Evolutionary conservation across 2,797 vertebrate genomes (phyloP), one percentile per base, ranked within the genome.

Genomic region (Mallotus villosus): DNA sequence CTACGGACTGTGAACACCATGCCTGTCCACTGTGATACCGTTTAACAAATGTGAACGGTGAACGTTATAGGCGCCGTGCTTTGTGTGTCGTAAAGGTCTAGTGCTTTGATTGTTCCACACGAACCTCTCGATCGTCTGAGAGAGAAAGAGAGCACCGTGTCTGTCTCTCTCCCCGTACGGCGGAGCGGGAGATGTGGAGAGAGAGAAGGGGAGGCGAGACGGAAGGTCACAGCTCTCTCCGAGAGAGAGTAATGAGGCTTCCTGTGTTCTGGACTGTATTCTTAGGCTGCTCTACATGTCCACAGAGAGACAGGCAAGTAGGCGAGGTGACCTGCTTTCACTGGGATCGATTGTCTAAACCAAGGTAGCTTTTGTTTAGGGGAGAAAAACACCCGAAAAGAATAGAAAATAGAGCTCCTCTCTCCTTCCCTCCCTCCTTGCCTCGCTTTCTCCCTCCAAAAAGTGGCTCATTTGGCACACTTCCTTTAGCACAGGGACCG

Each of bases 281-380:
- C 93, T 93, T 92, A 92, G 92, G 88, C 84, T 74, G 85, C 81
- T 85, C 77, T 73, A 79, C 73, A 72, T 81, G 85, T 92, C 90
- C 85, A 62, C 81, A 9, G 87, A 27, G 16, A 86, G 89, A 87
- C 76, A 74, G 21, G 27, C 32, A n/a, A 71, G 81, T 82, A 25
- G 76, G 84, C 88, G 91, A 92, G 89, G 91, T 93, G 92, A 93
- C 91, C 93, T 16, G 87, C 85, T 92, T 92, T 90, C 75, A 67
- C 81, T 41, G 74, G 81, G 82, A 90, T 91, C 83, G 77, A 89
- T 86, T 81, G 84, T 59, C 79, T 82, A 82, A 87, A 80, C 77
- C 75, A 75, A 57, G 70, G 86, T 71, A 77, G 72, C 79, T 81
- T 84, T 80, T 79, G 75, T 73, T 83, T 69, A 16, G 67, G 72